Conservation (phyloP, 2,888 invertebrate genomes). For the Hirtodrosophila histrioides region DNA sequence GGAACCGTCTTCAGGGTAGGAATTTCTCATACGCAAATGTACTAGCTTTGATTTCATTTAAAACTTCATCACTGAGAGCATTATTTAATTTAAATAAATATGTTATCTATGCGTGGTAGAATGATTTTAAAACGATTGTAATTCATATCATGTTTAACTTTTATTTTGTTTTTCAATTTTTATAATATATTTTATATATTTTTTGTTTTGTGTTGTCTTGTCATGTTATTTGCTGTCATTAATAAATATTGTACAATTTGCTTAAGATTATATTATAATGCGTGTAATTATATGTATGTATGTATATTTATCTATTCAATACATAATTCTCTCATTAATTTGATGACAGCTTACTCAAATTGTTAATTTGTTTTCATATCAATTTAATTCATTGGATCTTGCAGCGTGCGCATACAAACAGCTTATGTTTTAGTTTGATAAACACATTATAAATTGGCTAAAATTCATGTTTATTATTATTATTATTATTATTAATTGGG, state of each 20-base stretch:
- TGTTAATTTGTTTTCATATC: neutral
- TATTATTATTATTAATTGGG: constrained; percentile 1
- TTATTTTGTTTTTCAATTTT: constrained; percentile 39
- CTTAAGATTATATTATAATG: constrained; percentile 42
- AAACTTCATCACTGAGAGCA: too few species aligned
- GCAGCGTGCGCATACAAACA: constrained; percentile 45
- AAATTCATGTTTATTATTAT: constrained; percentile 33
- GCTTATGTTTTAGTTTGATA: constrained; percentile 20
- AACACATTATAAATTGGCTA: constrained; percentile 43
- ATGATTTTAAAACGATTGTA: too few species aligned
- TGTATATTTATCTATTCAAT: constrained; percentile 11
- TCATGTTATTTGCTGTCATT: constrained; percentile 34
- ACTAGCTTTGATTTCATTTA: too few species aligned
- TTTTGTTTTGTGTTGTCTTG: constrained; percentile 18
- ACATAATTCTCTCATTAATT: constrained; percentile 20
- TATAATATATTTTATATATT: constrained; percentile 60
- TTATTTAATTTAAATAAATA: too few species aligned
- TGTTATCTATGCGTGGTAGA: too few species aligned
- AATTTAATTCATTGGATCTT: constrained; percentile 28
- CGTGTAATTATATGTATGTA: constrained; percentile 20
- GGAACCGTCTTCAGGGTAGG: too few species aligned
- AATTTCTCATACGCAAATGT: too few species aligned
- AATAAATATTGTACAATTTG: constrained; percentile 66
- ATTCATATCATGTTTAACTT: constrained; percentile 34
- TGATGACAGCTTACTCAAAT: constrained; percentile 14